phyloP scores from a whole-genome alignment of 2,797 vertebrate species.

The Garrulus glandarius region DNA sequence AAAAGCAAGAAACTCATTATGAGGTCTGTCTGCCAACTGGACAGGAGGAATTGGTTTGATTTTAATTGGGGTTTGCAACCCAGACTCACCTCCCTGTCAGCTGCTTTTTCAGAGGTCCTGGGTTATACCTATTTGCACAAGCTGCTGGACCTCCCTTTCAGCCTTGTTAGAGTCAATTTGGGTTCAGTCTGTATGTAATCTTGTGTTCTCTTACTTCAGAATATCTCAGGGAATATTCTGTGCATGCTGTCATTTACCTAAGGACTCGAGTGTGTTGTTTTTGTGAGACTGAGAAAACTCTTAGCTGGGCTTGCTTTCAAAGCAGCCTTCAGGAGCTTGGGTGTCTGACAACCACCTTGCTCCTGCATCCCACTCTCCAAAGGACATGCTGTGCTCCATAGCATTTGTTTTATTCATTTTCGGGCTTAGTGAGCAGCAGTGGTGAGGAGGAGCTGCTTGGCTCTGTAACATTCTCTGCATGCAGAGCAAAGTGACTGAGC shows the following conservation, averaged over 20 bases:
- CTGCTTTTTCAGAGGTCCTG: neutral
- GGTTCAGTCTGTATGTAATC: neutral
- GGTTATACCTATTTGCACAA: neutral
- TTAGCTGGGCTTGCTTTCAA: neutral
- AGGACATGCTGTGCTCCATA: neutral
- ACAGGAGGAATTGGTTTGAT: neutral
- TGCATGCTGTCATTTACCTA: neutral
- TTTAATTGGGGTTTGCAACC: neutral
- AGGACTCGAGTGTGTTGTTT: neutral
- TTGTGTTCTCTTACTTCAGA: neutral
- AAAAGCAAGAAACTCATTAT: neutral
- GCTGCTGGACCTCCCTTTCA: neutral
- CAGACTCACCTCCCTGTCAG: neutral
- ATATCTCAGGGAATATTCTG: neutral
- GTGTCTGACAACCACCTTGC: neutral
- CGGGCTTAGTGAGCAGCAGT: neutral
- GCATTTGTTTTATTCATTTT: neutral
- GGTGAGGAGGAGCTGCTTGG: neutral
- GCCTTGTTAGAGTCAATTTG: neutral
- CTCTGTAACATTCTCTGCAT: neutral
- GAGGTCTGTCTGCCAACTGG: neutral
- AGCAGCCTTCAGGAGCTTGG: neutral
- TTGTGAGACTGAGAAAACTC: neutral
- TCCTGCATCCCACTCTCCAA: neutral
- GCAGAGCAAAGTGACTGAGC: neutral